Conservation (phyloP, 2,888 invertebrate genomes). For the Chaetogeoica ovagalla region DNA sequence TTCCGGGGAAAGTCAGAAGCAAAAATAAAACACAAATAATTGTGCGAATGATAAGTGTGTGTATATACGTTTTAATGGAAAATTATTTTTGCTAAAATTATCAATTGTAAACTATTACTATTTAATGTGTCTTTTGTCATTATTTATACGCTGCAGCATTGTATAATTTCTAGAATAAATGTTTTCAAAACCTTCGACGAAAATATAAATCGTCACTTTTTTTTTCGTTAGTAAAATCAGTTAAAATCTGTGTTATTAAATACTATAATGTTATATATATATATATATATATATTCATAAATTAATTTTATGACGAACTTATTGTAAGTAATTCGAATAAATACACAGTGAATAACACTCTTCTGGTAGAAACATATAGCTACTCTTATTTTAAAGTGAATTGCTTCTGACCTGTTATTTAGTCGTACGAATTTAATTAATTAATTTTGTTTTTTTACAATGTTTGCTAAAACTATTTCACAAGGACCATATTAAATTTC, state of each 20-base stretch:
- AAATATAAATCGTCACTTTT: background rate
- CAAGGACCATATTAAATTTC: background rate
- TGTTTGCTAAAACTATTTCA: slow-evolving; percentile 15
- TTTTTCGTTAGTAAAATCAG: background rate
- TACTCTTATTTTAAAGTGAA: background rate
- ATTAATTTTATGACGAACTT: too few relatives aligned
- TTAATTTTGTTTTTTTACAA: background rate
- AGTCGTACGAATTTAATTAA: background rate
- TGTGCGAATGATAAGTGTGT: background rate
- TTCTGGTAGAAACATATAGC: too few relatives aligned
- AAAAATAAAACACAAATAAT: background rate
- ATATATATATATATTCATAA: too few relatives aligned
- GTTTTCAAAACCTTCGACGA: background rate
- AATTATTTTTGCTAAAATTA: background rate
- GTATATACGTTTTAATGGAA: background rate
- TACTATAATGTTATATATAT: too few relatives aligned
- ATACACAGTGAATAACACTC: too few relatives aligned
- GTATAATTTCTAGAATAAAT: background rate
- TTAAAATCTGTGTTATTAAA: background rate
- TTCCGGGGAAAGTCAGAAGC: slow-evolving; percentile 27
- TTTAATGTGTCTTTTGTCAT: background rate
- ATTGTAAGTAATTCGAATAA: too few relatives aligned
- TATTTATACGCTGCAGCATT: background rate
- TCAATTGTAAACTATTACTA: background rate
- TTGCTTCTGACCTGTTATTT: slow-evolving; percentile 19